Evolutionary conservation across 2,797 vertebrate genomes (phyloP), one percentile per base, ranked within the genome.

Genomic region (Myotis myotis): DNA sequence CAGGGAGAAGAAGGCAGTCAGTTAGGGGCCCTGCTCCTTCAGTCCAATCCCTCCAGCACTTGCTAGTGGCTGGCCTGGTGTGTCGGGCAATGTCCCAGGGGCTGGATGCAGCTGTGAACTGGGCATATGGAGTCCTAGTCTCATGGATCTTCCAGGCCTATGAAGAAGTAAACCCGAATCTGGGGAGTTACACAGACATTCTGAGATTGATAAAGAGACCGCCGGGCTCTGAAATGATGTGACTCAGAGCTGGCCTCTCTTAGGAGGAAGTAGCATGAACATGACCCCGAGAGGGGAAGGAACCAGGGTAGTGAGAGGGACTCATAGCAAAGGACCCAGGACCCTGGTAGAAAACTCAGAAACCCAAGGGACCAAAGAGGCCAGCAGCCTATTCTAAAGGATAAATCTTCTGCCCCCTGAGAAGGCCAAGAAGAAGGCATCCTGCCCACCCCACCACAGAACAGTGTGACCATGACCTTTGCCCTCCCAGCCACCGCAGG

Each of bases 11-110:
- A 71, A 9, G 5, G 19, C 10, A 76, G 75, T 80, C 1, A 28
- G 47, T 93, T 2, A 44, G 28, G 33, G 33, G 20, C 22, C 8
- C 6, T 1, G 17, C n/a, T 66, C 66, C 55, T 71, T 7, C 30
- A 16, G 12, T 17, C 0, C 11, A 5, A 1, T 8, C 17, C 84
- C 49, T 11, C 36, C 1, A 22, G 55, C 11, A 22, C 36, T 38
- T 55, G 74, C 28, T 53, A 22, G 22, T 15, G 22, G 49, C 16
- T 0, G 0, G 19, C 60, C 23, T 28, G 5, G 12, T 22, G 6
- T 28, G 25, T 33, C 33, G 0, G 5, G 36, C 2, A 0, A 33
- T 0, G 2, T 12, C 15, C 41, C 22, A 17, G 41, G 19, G 62
- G 13, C 25, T 1, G 4, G 25, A 16, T 15, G 19, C 3, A 2